Evolutionary conservation across 2,797 vertebrate species (phyloP).

Genomic region (Synanceia verrucosa): DNA sequence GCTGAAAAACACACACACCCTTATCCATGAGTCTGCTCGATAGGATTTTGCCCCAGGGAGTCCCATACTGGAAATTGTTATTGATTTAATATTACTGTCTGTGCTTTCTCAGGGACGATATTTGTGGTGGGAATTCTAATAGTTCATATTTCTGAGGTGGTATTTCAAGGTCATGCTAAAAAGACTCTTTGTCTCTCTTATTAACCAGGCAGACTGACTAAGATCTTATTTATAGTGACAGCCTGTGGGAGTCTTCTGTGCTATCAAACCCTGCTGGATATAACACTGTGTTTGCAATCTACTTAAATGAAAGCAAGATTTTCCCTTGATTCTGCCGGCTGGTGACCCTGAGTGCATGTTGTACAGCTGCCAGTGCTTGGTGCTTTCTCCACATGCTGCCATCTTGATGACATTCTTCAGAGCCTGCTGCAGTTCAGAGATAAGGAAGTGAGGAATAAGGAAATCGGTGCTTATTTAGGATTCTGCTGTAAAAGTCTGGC

Average conservation of each 20-base stretch:
- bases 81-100: constrained; percentile 42
- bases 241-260: constrained; percentile 36
- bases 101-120: constrained; percentile 1
- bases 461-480: constrained; percentile 64
- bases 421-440: constrained; percentile 68
- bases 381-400: constrained; percentile 46
- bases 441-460: constrained; percentile 69
- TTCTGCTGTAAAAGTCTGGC: constrained; percentile 46
- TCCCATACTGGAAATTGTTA: constrained; percentile 31
- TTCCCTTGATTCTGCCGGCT: constrained; percentile 19
- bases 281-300: constrained; percentile 17
- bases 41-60: constrained; percentile 31
- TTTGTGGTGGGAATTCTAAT: constrained; percentile 20
- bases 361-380: constrained; percentile 41
- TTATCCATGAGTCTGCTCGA: constrained; percentile 10
- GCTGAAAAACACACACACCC: constrained; percentile 17
- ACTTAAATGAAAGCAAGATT: constrained; percentile 36
- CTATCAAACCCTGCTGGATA: constrained; percentile 26
- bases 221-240: constrained; percentile 35
- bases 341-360: constrained; percentile 44
- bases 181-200: constrained; percentile 11
- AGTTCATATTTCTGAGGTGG: constrained; percentile 14
- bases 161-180: constrained; percentile 46
- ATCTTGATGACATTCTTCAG: constrained; percentile 68
- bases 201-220: constrained; percentile 23